Evolutionary conservation across 2,797 vertebrate species (phyloP), one percentile per base, ranked within the genome.

Genomic region (Melanotaenia nigrans): DNA sequence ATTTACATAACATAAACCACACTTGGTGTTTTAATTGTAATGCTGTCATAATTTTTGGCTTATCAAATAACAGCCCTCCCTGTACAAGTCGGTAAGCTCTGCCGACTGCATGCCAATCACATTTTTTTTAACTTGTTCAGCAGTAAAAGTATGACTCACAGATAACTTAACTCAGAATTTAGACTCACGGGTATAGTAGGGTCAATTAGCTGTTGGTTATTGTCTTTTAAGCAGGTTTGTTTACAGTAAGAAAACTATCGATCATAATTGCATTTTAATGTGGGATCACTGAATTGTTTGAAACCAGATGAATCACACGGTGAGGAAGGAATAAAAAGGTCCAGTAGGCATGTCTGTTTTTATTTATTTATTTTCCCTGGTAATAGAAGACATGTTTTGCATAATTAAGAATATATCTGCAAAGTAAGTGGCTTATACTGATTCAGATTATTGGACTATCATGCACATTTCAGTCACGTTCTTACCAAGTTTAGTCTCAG

Each of bases 221-320:
- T 49, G 45, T 49, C 47, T 22, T 5, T 16, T 53, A 5, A 53
- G 10, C 13, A 3, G 22, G 13, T 24, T 22, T 25, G 28, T 25
- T 30, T 5, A 55, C 24, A 2, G 3, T 5, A 18, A 55, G 24
- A 55, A 55, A 16, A 54, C 49, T 61, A 25, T 5, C 12, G 10
- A 13, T 51, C 30, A 24, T 14, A 28, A 3, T 45, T 45, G 18
- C 13, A 1, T 32, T 55, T 25, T 45, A 45, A 68, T 61, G 68
- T 49, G 64, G 62, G 11, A 3, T 58, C 58, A 58, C 22, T 63
- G 40, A 78, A 69, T 28, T 77, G 25, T 71, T 75, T 5, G 30
- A 25, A 66, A 78, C 78, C 73, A 78, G 75, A 79, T 79, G 74
- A 81, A 63, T 85, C 71, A 74, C 65, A 75, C 35, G 40, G 33